Percentiles rank a stretch among this genome's conserved stretches.
These are phyloP conservation scores for Zeugodacus cucurbitae DNA, from an alignment of 1,140 invertebrate species.

Conservation along the genomic window DNA sequence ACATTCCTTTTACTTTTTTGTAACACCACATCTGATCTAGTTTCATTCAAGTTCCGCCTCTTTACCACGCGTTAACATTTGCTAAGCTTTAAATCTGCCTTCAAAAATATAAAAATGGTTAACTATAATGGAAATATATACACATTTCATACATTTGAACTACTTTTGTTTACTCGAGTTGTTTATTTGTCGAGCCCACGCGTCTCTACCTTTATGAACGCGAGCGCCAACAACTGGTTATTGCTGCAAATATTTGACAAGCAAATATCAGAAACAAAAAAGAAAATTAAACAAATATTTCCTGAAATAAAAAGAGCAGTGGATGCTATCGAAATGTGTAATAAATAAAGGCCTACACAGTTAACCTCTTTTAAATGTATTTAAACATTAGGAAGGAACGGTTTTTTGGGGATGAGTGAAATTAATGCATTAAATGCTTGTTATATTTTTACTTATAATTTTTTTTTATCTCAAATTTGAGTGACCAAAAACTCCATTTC, in stretches of 20 bases:
- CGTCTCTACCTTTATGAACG: not conserved
- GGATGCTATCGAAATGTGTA: not conserved
- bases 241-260: not conserved
- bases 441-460: too few species aligned
- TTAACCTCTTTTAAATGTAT: not conserved
- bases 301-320: not conserved
- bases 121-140: not conserved
- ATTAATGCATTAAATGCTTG: too few species aligned
- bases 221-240: not conserved
- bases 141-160: not conserved
- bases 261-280: not conserved
- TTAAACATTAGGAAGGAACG: not conserved
- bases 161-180: too few species aligned
- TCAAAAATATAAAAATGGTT: not conserved
- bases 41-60: too few species aligned
- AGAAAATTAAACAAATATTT: not conserved
- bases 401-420: not conserved
- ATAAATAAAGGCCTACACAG: slow-evolving; percentile 7
- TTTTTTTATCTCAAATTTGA: too few species aligned
- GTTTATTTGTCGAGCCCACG: not conserved
- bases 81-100: not conserved
- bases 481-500: too few species aligned
- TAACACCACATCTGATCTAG: too few species aligned
- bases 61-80: not conserved
- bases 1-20: too few species aligned